Evolutionary conservation across 2,797 vertebrate genomes (phyloP).

Genomic region (Arnoldichthys spilopterus): DNA sequence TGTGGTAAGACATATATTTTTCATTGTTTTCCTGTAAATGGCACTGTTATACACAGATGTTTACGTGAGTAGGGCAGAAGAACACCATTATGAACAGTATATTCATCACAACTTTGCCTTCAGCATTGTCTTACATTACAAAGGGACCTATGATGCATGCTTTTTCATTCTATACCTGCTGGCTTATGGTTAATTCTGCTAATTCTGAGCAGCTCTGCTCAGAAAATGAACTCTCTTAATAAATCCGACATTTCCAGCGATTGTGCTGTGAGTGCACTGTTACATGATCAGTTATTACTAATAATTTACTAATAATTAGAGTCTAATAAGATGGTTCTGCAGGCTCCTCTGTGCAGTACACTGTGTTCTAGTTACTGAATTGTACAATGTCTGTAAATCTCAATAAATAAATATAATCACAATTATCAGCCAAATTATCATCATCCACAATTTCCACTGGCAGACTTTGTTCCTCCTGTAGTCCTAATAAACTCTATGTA

Average conservation of each 20-base stretch:
- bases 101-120: background rate
- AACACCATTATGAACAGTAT: background rate
- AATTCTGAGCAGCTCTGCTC: background rate
- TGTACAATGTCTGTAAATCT: background rate
- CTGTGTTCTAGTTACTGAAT: background rate
- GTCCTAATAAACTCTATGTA: too few species aligned
- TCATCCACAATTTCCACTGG: background rate
- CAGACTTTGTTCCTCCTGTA: background rate
- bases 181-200: background rate
- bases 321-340: background rate
- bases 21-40: background rate
- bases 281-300: background rate
- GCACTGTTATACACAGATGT: background rate
- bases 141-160: background rate
- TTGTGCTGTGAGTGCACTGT: background rate
- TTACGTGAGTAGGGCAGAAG: background rate
- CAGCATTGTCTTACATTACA: background rate
- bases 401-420: background rate
- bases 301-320: too few species aligned
- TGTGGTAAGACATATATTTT: constrained; percentile 82
- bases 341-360: background rate
- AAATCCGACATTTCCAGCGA: too few species aligned
- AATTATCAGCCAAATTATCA: background rate
- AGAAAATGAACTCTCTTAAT: background rate
- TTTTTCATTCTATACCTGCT: background rate